Evolutionary conservation across 2,888 invertebrate species (phyloP), one percentile per base, ranked within the genome.

Genomic region (Stenoptilia bipunctidactyla): DNA sequence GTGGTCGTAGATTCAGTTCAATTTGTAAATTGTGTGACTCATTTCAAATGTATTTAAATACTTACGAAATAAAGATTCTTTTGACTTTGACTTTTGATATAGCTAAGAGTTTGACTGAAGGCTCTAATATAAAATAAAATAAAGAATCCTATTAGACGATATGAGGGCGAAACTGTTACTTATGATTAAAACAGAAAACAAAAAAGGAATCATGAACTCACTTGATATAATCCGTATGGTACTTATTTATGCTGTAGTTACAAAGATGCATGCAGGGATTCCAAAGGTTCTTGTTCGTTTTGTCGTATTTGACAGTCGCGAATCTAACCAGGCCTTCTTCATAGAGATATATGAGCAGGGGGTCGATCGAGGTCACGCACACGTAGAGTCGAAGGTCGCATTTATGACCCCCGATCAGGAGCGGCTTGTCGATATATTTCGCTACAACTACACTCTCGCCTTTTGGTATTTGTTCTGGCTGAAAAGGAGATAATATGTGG

Each of bases 171-270:
- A n/a, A n/a, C n/a, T n/a, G n/a, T n/a, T n/a, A n/a, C n/a, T n/a
- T n/a, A n/a, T n/a, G n/a, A n/a, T n/a, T n/a, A n/a, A n/a, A n/a
- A n/a, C n/a, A n/a, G n/a, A n/a, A n/a, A n/a, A n/a, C n/a, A n/a
- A n/a, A n/a, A n/a, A n/a, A n/a, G n/a, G n/a, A n/a, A n/a, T n/a
- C n/a, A n/a, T n/a, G n/a, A n/a, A 85, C 92, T 87, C 77, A 96
- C 92, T 93, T 94, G 57, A 97, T 92, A 73, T 97, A 98, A 79
- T 96, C 94, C 42, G 94, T 92, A 72, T 94, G 97, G 66, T 96
- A 96, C 75, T 98, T 98, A 76, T 98, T 98, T 62, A 98, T 95
- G 77, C 96, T 97, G 76, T 98, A 98, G 77, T 98, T 98, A 62
- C 98, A 98, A 12, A 98, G 87, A 75, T 98, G 98, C 92, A 97